These are phyloP conservation scores for Lonchura striata DNA, from an alignment of 2,113 vertebrate genomes.

Conservation along the genomic window DNA sequence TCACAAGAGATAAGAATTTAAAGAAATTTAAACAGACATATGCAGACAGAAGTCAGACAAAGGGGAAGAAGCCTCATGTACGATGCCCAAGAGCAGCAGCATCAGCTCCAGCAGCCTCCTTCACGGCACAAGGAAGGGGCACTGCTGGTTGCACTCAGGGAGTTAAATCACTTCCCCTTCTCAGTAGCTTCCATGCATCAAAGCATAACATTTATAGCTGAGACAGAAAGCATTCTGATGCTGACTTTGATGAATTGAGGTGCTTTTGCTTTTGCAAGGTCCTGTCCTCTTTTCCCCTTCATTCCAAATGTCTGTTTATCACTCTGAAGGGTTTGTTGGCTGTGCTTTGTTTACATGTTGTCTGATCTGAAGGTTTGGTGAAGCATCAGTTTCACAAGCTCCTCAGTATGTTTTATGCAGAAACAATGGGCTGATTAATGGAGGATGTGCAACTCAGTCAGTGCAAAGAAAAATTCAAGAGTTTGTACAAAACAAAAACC, in stretches of 20 bases:
- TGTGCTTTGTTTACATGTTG: not conserved
- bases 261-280: not conserved
- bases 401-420: not conserved
- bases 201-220: not conserved
- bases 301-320: not conserved
- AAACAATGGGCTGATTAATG: not conserved
- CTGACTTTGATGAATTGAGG: constrained; percentile 12
- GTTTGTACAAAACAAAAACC: not conserved
- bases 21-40: not conserved
- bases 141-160: not conserved
- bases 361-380: not conserved
- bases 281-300: not conserved
- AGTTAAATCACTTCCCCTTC: not conserved
- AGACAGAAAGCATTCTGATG: not conserved
- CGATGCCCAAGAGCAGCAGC: not conserved
- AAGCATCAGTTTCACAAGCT: not conserved
- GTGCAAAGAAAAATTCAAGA: not conserved
- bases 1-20: not conserved
- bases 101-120: not conserved
- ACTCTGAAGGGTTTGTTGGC: not conserved
- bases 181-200: not conserved
- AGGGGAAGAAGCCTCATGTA: not conserved
- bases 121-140: not conserved
- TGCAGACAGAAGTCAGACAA: not conserved
- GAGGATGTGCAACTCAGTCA: not conserved